Evolutionary conservation across 2,888 invertebrate genomes (phyloP).

Genomic region (Drosophila cognata): DNA sequence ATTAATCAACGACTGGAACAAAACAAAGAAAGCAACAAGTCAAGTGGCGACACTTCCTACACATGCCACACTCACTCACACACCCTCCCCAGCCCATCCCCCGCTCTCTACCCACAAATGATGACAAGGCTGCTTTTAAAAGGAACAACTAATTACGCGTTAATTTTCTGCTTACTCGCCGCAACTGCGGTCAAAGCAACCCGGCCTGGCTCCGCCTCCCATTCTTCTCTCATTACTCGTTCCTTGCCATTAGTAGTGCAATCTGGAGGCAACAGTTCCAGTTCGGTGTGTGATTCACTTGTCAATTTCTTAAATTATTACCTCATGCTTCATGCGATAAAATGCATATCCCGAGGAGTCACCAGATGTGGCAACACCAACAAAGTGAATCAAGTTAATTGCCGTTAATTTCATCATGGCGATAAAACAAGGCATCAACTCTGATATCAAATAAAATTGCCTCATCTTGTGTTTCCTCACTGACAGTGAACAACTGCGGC

Average conservation of each 20-base stretch:
- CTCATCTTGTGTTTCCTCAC: constrained; percentile 3
- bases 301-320: constrained; percentile 78
- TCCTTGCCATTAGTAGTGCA: constrained; percentile 5
- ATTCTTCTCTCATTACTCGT: too few relatives aligned
- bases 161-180: constrained; percentile 70
- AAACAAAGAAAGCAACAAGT: constrained; percentile 69
- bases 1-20: constrained; percentile 68
- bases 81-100: not conserved
- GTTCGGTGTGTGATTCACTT: constrained; percentile 68
- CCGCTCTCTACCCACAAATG: constrained; percentile 5
- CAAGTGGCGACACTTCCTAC: constrained; percentile 73
- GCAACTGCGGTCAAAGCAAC: constrained; percentile 4
- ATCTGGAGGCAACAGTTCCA: constrained; percentile 19
- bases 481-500: constrained; percentile 36
- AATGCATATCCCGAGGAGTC: constrained; percentile 41
- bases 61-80: constrained; percentile 16
- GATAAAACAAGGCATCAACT: constrained; percentile 28
- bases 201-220: not conserved
- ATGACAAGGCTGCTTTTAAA: constrained; percentile 70
- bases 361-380: constrained; percentile 26
- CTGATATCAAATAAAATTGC: constrained; percentile 72
- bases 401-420: constrained; percentile 75
- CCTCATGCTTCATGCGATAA: constrained; percentile 53
- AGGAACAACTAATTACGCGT: constrained; percentile 80
- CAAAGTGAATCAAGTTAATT: constrained; percentile 78